Conservation (phyloP, 2,113 vertebrate species). For the Dromas ardeola region DNA sequence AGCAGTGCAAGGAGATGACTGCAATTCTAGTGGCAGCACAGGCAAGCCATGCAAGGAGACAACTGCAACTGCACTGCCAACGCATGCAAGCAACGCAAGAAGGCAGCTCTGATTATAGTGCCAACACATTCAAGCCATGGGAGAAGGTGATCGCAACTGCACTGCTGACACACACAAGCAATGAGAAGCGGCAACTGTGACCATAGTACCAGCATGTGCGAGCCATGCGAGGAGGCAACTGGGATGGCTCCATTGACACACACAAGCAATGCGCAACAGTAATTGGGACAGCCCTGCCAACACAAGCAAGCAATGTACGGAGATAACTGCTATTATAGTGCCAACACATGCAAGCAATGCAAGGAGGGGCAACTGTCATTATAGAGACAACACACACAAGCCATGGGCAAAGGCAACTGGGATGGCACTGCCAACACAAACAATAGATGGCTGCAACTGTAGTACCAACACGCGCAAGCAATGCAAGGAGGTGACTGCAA, state of each 20-base stretch:
- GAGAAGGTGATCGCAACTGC: neutral
- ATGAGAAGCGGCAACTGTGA: neutral
- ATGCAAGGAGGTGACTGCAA: neutral
- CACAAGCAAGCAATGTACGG: neutral
- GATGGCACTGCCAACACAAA: neutral
- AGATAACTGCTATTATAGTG: neutral
- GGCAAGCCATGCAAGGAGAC: neutral
- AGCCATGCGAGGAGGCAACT: no score
- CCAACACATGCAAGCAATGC: neutral
- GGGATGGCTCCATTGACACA: neutral
- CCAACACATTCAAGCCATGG: neutral
- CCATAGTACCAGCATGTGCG: accelerated
- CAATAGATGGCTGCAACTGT: neutral
- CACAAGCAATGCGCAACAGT: neutral
- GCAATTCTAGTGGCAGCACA: neutral
- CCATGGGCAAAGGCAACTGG: neutral
- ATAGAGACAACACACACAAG: neutral
- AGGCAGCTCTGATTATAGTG: neutral
- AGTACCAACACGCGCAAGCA: neutral
- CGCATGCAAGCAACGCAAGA: neutral
- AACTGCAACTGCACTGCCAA: neutral
- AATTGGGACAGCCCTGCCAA: neutral
- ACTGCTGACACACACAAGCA: neutral
- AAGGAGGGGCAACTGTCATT: neutral
- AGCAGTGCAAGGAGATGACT: neutral